Base-by-base conservation (phyloP, 2,888 invertebrate species). In the Idaea biselata region DNA sequence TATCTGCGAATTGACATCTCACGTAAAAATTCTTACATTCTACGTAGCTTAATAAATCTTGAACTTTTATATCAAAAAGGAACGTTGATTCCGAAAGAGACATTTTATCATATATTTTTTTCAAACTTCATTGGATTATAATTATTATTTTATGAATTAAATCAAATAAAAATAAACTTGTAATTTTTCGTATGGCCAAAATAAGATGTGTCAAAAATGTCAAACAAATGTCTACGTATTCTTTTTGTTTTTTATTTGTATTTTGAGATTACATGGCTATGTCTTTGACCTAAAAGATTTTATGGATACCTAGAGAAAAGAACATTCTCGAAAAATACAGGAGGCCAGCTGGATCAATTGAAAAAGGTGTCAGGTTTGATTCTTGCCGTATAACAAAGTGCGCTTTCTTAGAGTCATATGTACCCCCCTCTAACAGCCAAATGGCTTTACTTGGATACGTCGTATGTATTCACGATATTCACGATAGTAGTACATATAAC, bases 31-130 rank as follows among this genome's bases (percentile, higher is more conserved):
- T 74, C 55, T 77, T 82, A 62, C 75, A 82, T 58, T 75, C 69
- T 55, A 78, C 68, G 25, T 71, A 81, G 67, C 81, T 86, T 65
- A 72, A 80, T 18, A 90, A 68, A 63, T 86, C 78, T 69, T 86
- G 84, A 6, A 88, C 76, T 14, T 73, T 65, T 61, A 91, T 77
- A 69, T 91, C 88, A 62, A 91, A 82, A 69, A 88, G 78, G 77
- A 91, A 89, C 79, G 86, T 81, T 75, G 88, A 86, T 83, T 86
- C 87, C 80, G 82, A 76, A 75, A 70, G 63, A 79, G 82, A 69
- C 89, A 91, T 91, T 74, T 75, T 81, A 60, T 63, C 55, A 61
- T 60, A 56, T 66, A 62, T 65, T 60, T 63, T 69, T 62, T 64
- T 66, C 25, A 63, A 66, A 63, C 65, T 60, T 56, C 31, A 16